phyloP scores from a whole-genome alignment of 1,140 invertebrate genomes.

The Tetragnatha versicolor region DNA sequence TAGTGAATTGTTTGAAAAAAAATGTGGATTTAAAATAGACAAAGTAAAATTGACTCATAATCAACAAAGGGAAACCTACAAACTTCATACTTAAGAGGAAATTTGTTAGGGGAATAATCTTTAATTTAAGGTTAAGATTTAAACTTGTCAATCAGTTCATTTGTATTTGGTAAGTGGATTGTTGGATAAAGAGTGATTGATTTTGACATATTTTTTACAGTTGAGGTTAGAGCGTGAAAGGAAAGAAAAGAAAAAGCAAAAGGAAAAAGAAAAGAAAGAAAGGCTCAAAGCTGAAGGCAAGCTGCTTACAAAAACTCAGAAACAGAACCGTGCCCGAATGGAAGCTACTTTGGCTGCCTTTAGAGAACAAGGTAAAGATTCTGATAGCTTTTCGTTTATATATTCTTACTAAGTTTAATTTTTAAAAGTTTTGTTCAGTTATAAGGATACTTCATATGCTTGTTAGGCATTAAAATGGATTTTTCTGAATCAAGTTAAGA shows the following conservation, averaged over 20 bases:
- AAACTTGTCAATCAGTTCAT: too few species aligned
- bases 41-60: too few species aligned
- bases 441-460: background rate
- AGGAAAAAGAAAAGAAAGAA: slow-evolving; percentile 93
- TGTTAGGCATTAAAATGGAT: background rate
- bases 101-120: too few species aligned
- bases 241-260: slow-evolving; percentile 86
- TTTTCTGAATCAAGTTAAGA: too few species aligned
- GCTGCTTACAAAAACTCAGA: slow-evolving; percentile 76
- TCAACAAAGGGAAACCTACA: too few species aligned
- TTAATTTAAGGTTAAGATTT: too few species aligned
- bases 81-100: too few species aligned
- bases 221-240: slow-evolving; percentile 80
- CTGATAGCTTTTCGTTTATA: background rate
- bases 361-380: slow-evolving; percentile 76
- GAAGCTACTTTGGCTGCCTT: slow-evolving; percentile 86
- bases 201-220: slow-evolving; percentile 59
- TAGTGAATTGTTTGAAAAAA: too few species aligned
- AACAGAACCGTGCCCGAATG: slow-evolving; percentile 84
- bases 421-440: slow-evolving; percentile 4
- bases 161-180: too few species aligned
- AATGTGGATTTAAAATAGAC: too few species aligned
- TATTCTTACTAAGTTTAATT: slow-evolving; percentile 64
- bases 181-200: too few species aligned
- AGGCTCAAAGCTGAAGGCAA: slow-evolving; percentile 94